Evolutionary conservation across 1,140 invertebrate genomes (phyloP).

Genomic region (Leptinotarsa lineolata): DNA sequence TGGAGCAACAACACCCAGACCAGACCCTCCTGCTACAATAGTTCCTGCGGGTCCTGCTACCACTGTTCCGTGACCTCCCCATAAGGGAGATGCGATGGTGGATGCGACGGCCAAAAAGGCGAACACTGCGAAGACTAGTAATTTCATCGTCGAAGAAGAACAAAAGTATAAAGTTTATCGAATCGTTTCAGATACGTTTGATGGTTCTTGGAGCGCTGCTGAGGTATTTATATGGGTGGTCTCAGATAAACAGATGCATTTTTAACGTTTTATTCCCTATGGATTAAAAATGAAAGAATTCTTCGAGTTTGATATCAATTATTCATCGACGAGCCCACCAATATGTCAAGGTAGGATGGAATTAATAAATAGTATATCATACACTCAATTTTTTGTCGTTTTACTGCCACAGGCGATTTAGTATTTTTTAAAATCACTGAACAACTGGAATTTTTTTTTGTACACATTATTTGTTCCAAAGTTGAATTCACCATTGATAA

Average conservation of each 20-base stretch:
- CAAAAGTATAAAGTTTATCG: background rate
- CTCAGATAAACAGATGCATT: background rate
- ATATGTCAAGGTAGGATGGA: background rate
- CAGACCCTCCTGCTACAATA: slow-evolving; percentile 11
- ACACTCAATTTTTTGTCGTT: too few relatives aligned
- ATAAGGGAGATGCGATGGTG: slow-evolving; percentile 27
- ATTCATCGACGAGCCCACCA: background rate
- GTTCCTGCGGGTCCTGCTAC: slow-evolving; percentile 29
- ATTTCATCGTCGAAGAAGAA: slow-evolving; percentile 29
- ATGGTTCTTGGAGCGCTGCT: background rate
- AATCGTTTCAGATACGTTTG: background rate
- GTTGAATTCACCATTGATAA: too few relatives aligned
- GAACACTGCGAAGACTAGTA: slow-evolving; percentile 35
- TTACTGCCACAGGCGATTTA: too few relatives aligned
- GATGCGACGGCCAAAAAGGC: slow-evolving; percentile 34
- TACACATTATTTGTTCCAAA: too few relatives aligned
- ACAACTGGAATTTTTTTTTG: too few relatives aligned
- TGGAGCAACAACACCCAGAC: slow-evolving; percentile 22
- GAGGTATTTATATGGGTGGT: background rate
- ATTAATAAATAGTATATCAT: background rate
- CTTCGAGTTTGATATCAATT: background rate
- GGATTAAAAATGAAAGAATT: background rate
- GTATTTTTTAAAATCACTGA: too few relatives aligned
- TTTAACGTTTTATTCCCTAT: background rate
- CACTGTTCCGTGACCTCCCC: slow-evolving; percentile 5